Conservation (phyloP, 2,797 vertebrate genomes). For the Chiloscyllium punctatum region DNA sequence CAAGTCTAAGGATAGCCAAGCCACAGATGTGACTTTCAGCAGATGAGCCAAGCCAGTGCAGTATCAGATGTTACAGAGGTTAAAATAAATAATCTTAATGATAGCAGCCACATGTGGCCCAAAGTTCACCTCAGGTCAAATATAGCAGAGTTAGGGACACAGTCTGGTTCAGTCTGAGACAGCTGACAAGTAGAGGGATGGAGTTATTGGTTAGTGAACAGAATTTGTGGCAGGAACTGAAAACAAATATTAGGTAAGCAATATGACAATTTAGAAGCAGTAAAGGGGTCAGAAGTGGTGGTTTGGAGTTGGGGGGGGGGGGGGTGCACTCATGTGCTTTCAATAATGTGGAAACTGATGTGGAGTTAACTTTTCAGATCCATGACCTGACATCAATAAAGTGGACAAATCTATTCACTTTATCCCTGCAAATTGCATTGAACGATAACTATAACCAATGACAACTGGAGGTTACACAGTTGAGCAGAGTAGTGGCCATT, state of each 20-base stretch:
- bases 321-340: no score
- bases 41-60: neutral
- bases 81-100: neutral
- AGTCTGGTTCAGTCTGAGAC: neutral
- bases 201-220: neutral
- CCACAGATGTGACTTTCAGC: neutral
- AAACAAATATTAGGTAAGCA: neutral
- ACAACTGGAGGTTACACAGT: neutral
- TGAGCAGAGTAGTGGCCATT: neutral
- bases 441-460: neutral
- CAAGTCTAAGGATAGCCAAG: neutral
- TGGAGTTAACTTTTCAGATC: neutral
- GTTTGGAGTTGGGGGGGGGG: no score
- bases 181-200: neutral
- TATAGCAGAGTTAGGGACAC: neutral
- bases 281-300: neutral
- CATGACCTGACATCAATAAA: neutral
- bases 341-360: no score
- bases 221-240: neutral
- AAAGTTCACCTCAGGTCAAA: neutral
- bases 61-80: neutral
- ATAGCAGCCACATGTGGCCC: neutral
- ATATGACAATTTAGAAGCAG: neutral
- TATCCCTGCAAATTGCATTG: neutral
- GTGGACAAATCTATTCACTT: neutral